phyloP scores from a whole-genome alignment of 1,140 invertebrate species.

The Probaryconus sp. region DNA sequence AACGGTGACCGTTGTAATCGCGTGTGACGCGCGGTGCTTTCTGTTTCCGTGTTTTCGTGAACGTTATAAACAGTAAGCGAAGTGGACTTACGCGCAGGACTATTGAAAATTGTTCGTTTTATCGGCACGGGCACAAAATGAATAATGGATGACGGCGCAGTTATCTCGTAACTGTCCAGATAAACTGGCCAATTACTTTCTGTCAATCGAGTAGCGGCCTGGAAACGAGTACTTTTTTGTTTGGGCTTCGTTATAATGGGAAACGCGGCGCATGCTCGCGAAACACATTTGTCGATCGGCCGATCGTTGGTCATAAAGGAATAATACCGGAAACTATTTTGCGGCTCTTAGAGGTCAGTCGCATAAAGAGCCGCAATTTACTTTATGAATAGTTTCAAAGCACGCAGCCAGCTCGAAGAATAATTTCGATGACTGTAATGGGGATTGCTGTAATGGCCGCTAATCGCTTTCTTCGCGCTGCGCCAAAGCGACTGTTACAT shows the following conservation, averaged over 20 bases:
- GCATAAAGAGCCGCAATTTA: background rate
- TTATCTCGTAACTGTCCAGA: conserved; percentile 55
- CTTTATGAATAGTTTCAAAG: background rate
- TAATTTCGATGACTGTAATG: background rate
- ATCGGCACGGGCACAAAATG: conserved; percentile 33
- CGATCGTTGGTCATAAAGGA: conserved; percentile 7
- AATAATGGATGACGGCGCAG: conserved; percentile 54
- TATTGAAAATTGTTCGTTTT: conserved; percentile 47
- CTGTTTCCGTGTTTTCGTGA: background rate
- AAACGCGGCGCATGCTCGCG: background rate
- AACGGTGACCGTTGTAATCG: too few species aligned
- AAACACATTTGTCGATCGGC: background rate
- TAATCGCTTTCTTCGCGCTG: background rate
- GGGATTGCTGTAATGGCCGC: background rate
- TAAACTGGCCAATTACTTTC: conserved; percentile 59
- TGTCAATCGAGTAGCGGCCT: conserved; percentile 22
- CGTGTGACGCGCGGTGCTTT: background rate
- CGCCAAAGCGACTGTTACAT: too few species aligned
- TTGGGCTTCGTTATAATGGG: conserved; percentile 36
- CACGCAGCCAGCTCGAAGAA: conserved; percentile 4
- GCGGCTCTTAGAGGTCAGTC: conserved; percentile 1
- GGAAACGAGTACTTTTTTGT: background rate
- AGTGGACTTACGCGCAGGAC: conserved; percentile 4
- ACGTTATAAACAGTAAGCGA: background rate
- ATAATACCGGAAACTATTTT: conserved; percentile 2